Base-by-base conservation (phyloP, 2,888 invertebrate genomes). In the Psococerastis gibbosa region DNA sequence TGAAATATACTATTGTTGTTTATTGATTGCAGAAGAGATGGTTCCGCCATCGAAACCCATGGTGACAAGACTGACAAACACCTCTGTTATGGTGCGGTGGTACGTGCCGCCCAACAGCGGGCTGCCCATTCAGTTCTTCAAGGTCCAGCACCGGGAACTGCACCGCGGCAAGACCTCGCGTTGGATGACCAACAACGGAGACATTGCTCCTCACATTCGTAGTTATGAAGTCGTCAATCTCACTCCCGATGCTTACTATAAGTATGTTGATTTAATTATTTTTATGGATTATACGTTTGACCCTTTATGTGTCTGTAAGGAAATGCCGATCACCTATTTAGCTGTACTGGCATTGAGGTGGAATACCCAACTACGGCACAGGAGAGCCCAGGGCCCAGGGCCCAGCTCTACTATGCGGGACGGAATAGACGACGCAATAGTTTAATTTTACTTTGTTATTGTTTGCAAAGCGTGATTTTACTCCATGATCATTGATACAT, bases 61-160 rank as follows among this genome's bases (percentile, higher is more conserved):
- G 52, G 78, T 95, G 32, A 83, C 85, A 0, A 71, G 89, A 18
- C 64, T 91, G 42, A 79, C 83, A 0, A 91, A 94, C 54, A 78
- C 83, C 35, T 83, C 89, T 8, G 92, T 92, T 1, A 88, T 91
- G 80, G 78, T 94, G 9, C 73, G 87, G 22, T 95, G 94, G 94
- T 69, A 70, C 11, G 82, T 88, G 0, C 79, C 83, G 1, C 68
- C 71, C 17, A 84, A 87, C 55, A 75, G 74, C 38, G 91, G 91
- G 0, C 63, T 92, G 17, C 71, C 78, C 1, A 89, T 94, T 53
- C 70, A 71, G 52, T 91, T 91, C 59, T 94, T 88, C 60, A 89
- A 89, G 65, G 79, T 85, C 2, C 85, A 87, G 53, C 81, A 81
- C 53, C 67, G 70, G 33, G 73, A 75, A 55, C 59, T 76, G 18